phyloP scores from a whole-genome alignment of 35 echinoderm and acorn worm genomes.

The Ptychodera flava region DNA sequence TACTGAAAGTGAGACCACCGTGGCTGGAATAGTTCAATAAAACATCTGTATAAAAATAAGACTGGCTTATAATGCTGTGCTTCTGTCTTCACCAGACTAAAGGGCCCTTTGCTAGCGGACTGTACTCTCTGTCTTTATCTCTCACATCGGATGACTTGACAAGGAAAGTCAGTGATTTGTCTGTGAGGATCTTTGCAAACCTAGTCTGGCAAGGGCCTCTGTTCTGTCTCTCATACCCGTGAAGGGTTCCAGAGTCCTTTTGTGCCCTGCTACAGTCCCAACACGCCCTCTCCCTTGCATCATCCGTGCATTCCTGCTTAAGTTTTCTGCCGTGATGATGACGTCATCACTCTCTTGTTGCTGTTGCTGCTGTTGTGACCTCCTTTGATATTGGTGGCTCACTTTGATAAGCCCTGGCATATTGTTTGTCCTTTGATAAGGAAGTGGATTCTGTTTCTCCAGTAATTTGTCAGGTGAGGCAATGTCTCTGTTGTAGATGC shows the following conservation, averaged over 20 bases:
- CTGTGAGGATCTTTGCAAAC: not conserved
- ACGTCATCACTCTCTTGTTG: not conserved
- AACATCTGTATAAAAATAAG: no score
- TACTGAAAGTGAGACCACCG: no score
- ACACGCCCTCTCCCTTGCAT: not conserved
- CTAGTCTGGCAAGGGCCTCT: not conserved
- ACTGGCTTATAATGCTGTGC: no score
- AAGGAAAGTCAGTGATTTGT: not conserved
- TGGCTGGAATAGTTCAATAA: no score
- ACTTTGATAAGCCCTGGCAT: not conserved
- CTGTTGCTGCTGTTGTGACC: not conserved
- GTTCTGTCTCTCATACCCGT: not conserved
- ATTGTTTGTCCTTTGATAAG: not conserved
- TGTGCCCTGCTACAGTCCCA: not conserved
- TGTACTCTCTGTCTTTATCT: no score
- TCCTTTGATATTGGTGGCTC: not conserved
- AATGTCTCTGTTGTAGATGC: not conserved
- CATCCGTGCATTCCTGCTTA: not conserved
- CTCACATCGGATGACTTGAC: no score
- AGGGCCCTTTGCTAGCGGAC: no score
- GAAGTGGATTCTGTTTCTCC: not conserved
- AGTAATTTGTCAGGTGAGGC: not conserved
- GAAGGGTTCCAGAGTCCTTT: not conserved
- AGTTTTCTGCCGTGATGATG: not conserved
- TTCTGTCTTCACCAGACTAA: no score